Conservation (phyloP, 2,888 invertebrate species). For the Platycheirus rosarum region DNA sequence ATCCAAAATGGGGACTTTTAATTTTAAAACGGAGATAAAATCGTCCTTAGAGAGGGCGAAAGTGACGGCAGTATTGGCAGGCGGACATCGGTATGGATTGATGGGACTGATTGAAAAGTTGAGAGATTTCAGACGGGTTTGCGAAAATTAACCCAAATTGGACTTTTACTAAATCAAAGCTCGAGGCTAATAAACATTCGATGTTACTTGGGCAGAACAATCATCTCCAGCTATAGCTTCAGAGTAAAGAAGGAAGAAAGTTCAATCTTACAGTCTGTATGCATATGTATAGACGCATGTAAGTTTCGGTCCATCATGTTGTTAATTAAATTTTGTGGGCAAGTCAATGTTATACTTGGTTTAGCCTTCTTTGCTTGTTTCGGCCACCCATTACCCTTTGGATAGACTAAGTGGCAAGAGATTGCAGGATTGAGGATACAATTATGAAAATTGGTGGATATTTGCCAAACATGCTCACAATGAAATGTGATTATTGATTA, state of each 20-base stretch:
- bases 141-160: constrained; percentile 63
- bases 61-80: not conserved
- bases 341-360: constrained; percentile 4
- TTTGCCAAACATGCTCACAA: constrained; percentile 35
- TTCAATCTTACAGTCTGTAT: not conserved
- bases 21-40: constrained; percentile 67
- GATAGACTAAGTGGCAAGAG: not conserved
- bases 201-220: constrained; percentile 21
- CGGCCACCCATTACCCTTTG: not conserved
- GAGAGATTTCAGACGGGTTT: not conserved
- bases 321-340: constrained; percentile 56
- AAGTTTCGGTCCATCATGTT: constrained; percentile 34
- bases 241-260: constrained; percentile 4
- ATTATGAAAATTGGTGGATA: constrained; percentile 32
- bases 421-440: constrained; percentile 5
- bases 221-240: constrained; percentile 1
- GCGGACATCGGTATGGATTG: not conserved
- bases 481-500: constrained; percentile 42
- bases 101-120: constrained; percentile 8
- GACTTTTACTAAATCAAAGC: constrained; percentile 61
- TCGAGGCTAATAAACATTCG: constrained; percentile 52
- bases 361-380: not conserved
- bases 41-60: constrained; percentile 21
- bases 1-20: constrained; percentile 53
- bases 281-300: too few relatives aligned